Evolutionary conservation across 2,797 vertebrate genomes (phyloP), one percentile per base, ranked within the genome.

Genomic region (Labeo calbasu): DNA sequence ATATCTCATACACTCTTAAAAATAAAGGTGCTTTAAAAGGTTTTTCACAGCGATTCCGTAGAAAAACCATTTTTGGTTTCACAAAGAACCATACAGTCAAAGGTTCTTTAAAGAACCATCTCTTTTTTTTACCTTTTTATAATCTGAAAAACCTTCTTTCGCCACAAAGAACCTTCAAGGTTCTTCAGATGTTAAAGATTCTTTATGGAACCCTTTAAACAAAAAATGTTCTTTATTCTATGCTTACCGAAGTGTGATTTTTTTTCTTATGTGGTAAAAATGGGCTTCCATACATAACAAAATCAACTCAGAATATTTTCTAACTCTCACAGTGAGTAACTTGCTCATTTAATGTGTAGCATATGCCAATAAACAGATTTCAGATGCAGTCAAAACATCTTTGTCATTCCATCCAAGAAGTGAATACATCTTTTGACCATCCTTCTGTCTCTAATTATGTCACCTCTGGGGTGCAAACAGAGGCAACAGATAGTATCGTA

Each of bases 361-460:
- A 48, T 28, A 28, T 21, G 10, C 21, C 1, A 21, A 50, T 77
- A 19, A 78, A 65, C n/a, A 21, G 5, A 11, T 50, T 43, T 50
- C 59, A 13, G 25, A 78, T 65, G 59, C n/a, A 63, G 57, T 28
- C 57, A 78, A 61, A 46, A 61, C 21, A 61, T 25, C 55, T 5
- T 28, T 63, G 75, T 43, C 15, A 0, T 28, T 63, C 76, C 15
- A 43, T 59, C 21, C 23, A 21, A 48, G 40, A 1, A 63, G 13
- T 25, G 5, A 61, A 78, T 65, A 6, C 17, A 65, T 65, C 32
- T 21, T 78, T 48, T 78, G 23, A 50, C 77, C 50, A 14, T 77
- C 57, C 40, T 61, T 61, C 36, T 23, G 43, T 17, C 61, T 79
- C 17, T 51, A n/a, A 68, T 79, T n/a, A 68, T 3, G 40, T 66